Conservation (phyloP, 2,888 invertebrate species). For the Melinaea menophilus region DNA sequence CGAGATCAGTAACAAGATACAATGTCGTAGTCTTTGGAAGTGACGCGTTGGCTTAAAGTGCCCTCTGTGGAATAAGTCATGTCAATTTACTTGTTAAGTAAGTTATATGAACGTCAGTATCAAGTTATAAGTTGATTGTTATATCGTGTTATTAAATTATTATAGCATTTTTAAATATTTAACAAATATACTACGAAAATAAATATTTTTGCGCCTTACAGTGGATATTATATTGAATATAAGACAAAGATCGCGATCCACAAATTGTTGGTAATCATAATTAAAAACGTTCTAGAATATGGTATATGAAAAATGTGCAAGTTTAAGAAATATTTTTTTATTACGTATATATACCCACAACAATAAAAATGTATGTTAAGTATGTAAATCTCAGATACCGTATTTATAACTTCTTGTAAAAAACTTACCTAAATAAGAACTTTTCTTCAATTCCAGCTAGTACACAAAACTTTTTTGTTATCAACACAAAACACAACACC, state of each 20-base stretch:
- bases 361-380: too few relatives aligned
- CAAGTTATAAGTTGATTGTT: background rate
- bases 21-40: background rate
- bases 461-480: constrained; percentile 21
- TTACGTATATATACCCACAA: too few relatives aligned
- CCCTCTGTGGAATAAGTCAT: constrained; percentile 5
- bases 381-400: background rate
- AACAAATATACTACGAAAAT: too few relatives aligned
- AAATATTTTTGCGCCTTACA: too few relatives aligned
- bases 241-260: too few relatives aligned
- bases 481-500: constrained; percentile 17
- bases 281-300: too few relatives aligned
- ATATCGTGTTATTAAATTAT: too few relatives aligned
- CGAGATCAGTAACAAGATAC: constrained; percentile 1
- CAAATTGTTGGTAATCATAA: too few relatives aligned
- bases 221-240: too few relatives aligned
- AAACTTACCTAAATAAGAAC: background rate
- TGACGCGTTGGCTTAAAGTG: background rate
- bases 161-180: too few relatives aligned
- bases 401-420: background rate
- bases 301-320: too few relatives aligned
- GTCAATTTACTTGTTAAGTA: constrained; percentile 8
- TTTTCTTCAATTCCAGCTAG: background rate
- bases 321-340: too few relatives aligned
- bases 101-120: constrained; percentile 1